These are phyloP conservation scores for Leucopsar rothschildi DNA, from an alignment of 2,113 vertebrate species.

Conservation along the genomic window DNA sequence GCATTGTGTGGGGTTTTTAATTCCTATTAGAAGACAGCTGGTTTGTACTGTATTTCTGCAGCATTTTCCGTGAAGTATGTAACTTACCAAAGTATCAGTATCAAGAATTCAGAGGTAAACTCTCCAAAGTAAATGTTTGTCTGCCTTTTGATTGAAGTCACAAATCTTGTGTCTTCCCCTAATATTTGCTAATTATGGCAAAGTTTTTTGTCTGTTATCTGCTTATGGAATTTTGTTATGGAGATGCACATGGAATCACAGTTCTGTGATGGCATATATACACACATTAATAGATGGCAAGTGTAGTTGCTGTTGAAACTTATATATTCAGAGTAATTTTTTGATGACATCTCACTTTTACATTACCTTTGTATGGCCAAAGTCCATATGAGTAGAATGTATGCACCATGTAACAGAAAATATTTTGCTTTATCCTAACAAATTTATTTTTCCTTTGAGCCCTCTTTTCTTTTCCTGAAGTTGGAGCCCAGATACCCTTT, in stretches of 20 bases:
- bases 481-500: conserved; percentile 2
- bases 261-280: neutral
- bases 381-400: neutral
- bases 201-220: neutral
- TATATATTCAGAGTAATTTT: neutral
- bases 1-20: neutral
- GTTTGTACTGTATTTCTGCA: neutral
- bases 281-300: neutral
- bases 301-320: neutral
- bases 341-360: neutral
- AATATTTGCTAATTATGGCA: neutral
- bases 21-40: neutral
- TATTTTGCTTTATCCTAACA: neutral
- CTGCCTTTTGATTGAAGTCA: neutral
- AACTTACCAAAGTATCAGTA: neutral
- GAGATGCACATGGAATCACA: neutral
- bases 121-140: neutral
- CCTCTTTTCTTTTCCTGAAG: neutral
- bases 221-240: neutral
- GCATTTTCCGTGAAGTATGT: neutral
- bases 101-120: neutral
- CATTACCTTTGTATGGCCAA: neutral
- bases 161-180: neutral
- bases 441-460: neutral
- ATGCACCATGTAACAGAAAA: neutral